Evolutionary conservation across 2,797 vertebrate genomes (phyloP).

Genomic region (Phrynocephalus vlangalii): DNA sequence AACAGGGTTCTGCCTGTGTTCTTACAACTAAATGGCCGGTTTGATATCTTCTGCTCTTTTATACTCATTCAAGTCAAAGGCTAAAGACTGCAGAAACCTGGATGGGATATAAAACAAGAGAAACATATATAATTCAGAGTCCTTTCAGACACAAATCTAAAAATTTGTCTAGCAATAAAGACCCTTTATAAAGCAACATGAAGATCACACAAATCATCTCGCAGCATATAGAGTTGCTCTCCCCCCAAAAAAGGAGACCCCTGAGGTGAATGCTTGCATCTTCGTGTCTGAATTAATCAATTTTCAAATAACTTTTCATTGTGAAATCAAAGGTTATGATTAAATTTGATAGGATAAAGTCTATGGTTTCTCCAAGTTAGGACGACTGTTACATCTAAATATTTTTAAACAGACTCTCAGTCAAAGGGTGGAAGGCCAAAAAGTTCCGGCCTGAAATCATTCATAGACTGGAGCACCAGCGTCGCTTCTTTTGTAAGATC

Average conservation of each 20-base stretch:
- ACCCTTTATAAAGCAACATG: too few relatives aligned
- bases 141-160: not conserved
- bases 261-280: not conserved
- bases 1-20: not conserved
- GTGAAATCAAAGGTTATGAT: conserved; percentile 25
- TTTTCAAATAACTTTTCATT: not conserved
- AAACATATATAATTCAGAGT: not conserved
- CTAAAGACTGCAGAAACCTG: not conserved
- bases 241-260: not conserved
- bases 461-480: conserved; percentile 83
- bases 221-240: not conserved
- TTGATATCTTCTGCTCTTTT: not conserved
- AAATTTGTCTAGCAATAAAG: not conserved
- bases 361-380: not conserved
- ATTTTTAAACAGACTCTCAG: conserved; percentile 57
- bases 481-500: conserved; percentile 83
- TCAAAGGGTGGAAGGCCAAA: conserved; percentile 87
- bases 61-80: not conserved
- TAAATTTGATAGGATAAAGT: conserved; percentile 4
- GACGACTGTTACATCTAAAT: not conserved
- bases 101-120: not conserved
- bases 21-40: not conserved
- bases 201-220: not conserved
- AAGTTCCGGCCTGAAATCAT: conserved; percentile 86
- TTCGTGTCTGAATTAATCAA: not conserved